Conservation (phyloP, 2,888 invertebrate genomes). For the Campoplex capitator region DNA sequence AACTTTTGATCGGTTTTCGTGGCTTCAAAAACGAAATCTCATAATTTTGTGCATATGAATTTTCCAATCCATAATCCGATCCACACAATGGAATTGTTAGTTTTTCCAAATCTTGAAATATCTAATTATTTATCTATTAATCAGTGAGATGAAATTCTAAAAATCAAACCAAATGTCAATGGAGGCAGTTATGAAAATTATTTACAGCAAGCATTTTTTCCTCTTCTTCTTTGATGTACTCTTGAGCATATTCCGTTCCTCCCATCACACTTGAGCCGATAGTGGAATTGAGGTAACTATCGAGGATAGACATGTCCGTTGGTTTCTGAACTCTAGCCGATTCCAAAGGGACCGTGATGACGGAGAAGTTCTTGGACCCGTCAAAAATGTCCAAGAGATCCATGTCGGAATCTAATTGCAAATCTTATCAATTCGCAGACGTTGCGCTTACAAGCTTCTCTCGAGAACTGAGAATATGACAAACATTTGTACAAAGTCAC, state of each 20-base stretch:
- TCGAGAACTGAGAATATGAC: no score
- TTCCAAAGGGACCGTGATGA: conserved; percentile 41
- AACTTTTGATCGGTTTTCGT: no score
- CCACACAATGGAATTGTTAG: no score
- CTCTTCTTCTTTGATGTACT: conserved; percentile 80
- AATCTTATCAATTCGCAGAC: not conserved
- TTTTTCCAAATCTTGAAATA: no score
- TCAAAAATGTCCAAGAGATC: conserved; percentile 70
- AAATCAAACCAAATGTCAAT: not conserved
- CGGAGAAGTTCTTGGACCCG: conserved; percentile 53
- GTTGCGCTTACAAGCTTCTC: not conserved
- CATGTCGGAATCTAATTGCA: conserved; percentile 65
- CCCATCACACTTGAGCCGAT: conserved; percentile 5
- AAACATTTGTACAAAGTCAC: no score
- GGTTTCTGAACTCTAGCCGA: conserved; percentile 24
- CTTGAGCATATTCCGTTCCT: conserved; percentile 78
- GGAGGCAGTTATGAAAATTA: not conserved
- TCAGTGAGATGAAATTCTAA: not conserved
- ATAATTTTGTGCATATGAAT: no score
- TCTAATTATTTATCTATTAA: no score
- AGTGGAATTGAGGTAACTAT: conserved; percentile 47
- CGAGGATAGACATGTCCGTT: conserved; percentile 29
- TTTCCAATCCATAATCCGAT: no score
- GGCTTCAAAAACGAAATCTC: no score
- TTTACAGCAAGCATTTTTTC: conserved; percentile 75